Conservation (phyloP, 2,888 invertebrate species). For the Girardia tigrina region DNA sequence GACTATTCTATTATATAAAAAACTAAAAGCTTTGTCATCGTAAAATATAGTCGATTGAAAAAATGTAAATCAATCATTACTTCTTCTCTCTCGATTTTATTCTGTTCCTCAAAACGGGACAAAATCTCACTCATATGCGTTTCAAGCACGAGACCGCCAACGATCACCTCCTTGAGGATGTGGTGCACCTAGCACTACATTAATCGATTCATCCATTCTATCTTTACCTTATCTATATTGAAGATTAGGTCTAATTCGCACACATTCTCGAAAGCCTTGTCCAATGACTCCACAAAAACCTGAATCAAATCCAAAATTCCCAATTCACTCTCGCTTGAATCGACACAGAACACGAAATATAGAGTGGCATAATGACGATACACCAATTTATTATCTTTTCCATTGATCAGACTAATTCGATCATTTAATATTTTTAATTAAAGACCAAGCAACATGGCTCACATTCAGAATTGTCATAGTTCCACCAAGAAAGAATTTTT, state of each 20-base stretch:
- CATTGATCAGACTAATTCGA: conserved; percentile 70
- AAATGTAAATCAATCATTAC: too few species aligned
- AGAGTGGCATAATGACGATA: conserved; percentile 86
- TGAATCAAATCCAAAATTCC: conserved; percentile 90
- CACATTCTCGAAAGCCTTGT: conserved; percentile 98
- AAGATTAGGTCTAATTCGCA: conserved; percentile 96
- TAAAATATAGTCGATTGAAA: too few species aligned
- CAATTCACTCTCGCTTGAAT: conserved; percentile 92
- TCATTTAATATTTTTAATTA: not conserved
- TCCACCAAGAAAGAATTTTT: too few species aligned
- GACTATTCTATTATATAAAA: too few species aligned
- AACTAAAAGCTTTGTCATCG: too few species aligned
- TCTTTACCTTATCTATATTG: conserved; percentile 73
- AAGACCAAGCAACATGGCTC: too few species aligned
- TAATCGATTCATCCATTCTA: not conserved
- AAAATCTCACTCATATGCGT: conserved; percentile 95
- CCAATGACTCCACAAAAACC: conserved; percentile 85
- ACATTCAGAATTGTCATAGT: too few species aligned
- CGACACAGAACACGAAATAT: conserved; percentile 97
- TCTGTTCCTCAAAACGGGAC: conserved; percentile 85
- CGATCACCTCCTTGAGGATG: conserved; percentile 87
- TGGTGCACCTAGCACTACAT: conserved; percentile 56
- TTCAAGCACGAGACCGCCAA: conserved; percentile 99
- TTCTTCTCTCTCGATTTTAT: conserved; percentile 92
- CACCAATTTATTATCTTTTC: conserved; percentile 91